Base-by-base conservation (phyloP, 2,797 vertebrate genomes). In the Momotus momota region DNA sequence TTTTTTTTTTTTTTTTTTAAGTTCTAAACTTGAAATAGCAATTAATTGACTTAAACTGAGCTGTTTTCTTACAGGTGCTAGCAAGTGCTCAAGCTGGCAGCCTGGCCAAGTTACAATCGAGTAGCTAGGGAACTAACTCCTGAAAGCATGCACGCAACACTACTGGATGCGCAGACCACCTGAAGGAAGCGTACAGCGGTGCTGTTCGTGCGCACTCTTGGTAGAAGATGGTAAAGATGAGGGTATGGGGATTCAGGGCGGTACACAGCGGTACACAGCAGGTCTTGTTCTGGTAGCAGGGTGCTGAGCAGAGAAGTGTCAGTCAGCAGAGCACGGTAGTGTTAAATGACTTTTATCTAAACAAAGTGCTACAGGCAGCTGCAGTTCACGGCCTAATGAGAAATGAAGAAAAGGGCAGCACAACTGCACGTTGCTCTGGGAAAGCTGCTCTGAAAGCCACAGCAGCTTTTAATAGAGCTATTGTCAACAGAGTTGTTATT, bases 161-260 rank as follows among this genome's bases (percentile, higher is more conserved):
- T 31, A 8, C 17, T 3, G 5, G n/a, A 14, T 9, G 3, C 5
- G 2, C 20, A 10, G 71, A 6, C 64, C 46, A 6, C 8, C 33
- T 19, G 67, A 21, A 48, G 58, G 31, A 33, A 7, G 22, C 33
- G 14, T 8, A 23, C 4, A 18, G 35, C 29, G 31, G 10, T 6
- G 19, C 5, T 46, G 23, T 31, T 70, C 0, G 0, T 70, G 29
- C 8, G 2, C 48, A 45, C 26, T 55, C 20, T 41, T 6, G 1
- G n/a, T 12, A 69, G 45, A 48, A 48, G 46, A 23, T 10, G 33
- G 31, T 33, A 15, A n/a, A 46, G 49, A 31, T 2, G 1, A 9
- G 1, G 15, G 5, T 3, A 2, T 25, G 46, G 83, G 46, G 38
- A 23, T 60, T 48, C 23, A 6, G 1, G 10, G 69, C 0, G 2